Conservation (phyloP, 2,113 vertebrate species). For the Coptodon bakossiorum region DNA sequence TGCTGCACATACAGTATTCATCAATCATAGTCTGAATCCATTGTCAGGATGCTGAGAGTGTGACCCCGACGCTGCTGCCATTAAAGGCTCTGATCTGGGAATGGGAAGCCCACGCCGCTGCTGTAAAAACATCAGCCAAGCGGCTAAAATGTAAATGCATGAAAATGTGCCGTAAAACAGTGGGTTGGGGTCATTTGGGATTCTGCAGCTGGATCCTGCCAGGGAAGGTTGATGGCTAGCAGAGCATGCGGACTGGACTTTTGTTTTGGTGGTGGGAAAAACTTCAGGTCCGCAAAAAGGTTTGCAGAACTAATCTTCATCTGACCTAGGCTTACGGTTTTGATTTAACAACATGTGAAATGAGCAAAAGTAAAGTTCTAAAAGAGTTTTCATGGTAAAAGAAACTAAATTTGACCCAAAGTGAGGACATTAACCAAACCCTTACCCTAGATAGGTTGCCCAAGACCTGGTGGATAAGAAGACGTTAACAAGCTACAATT, state of each 20-base stretch:
- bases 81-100: not conserved
- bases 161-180: not conserved
- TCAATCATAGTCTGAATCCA: conserved; percentile 34
- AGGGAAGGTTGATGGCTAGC: not conserved
- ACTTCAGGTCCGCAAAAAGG: not conserved
- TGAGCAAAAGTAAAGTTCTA: not conserved
- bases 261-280: not conserved
- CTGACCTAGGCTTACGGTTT: not conserved
- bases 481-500: not conserved
- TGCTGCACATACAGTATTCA: conserved; percentile 35
- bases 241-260: not conserved
- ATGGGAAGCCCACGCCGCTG: not conserved
- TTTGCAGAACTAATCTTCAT: not conserved
- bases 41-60: conserved; percentile 20
- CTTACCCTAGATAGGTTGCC: not conserved
- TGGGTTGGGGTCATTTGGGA: not conserved
- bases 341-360: not conserved
- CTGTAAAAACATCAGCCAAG: not conserved
- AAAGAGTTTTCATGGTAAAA: not conserved
- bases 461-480: not conserved
- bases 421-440: not conserved
- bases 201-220: not conserved
- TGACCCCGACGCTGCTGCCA: not conserved
- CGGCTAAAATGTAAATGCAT: not conserved
- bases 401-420: not conserved